Percentiles rank a stretch among this genome's conserved stretches.
phyloP scores from a whole-genome alignment of 2,888 invertebrate species.

The Andrena marginata region DNA sequence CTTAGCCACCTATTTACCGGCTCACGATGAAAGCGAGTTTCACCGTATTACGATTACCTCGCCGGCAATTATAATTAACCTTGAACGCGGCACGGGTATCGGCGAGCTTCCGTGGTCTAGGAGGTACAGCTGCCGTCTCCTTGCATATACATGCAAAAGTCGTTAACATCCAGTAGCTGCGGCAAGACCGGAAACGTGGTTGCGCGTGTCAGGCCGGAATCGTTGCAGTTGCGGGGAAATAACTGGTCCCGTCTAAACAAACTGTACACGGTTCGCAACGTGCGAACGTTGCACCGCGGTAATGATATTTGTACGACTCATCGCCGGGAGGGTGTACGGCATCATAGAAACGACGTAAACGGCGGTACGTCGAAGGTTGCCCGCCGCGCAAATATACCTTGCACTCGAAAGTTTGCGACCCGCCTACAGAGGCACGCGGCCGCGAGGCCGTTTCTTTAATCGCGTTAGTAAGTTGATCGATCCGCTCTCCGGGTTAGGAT shows the following conservation, averaged over 20 bases:
- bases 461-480: background rate
- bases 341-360: conserved; percentile 13
- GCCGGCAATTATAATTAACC: conserved; percentile 73
- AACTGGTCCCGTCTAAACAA: conserved; percentile 45
- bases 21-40: conserved; percentile 62
- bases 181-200: conserved; percentile 48
- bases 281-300: conserved; percentile 12
- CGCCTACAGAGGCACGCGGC: background rate
- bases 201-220: conserved; percentile 44
- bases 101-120: conserved; percentile 65
- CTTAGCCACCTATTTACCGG: conserved; percentile 59
- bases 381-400: conserved; percentile 39
- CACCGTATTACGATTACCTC: conserved; percentile 69
- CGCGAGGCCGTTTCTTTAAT: conserved; percentile 3
- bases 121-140: conserved; percentile 59
- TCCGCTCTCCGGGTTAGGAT: background rate
- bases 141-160: conserved; percentile 33
- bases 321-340: conserved; percentile 20
- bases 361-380: conserved; percentile 32
- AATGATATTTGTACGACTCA: conserved; percentile 54
- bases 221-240: conserved; percentile 25
- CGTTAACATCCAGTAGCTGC: conserved; percentile 54
- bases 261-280: conserved; percentile 15
- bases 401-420: conserved; percentile 38
- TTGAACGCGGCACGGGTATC: conserved; percentile 63